phyloP scores from a whole-genome alignment of 2,888 invertebrate species.

The Plebejus melissa region DNA sequence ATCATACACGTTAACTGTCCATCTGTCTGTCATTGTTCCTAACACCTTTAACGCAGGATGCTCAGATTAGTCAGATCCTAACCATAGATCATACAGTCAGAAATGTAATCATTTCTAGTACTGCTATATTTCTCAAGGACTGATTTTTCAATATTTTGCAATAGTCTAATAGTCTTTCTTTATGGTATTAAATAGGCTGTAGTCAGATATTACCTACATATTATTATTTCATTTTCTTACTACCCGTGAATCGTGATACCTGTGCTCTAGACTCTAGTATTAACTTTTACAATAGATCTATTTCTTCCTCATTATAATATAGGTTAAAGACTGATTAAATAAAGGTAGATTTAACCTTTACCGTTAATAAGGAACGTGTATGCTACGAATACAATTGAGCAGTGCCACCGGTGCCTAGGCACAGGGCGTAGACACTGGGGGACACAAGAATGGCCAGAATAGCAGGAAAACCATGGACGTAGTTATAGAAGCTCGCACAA shows the following conservation, averaged over 20 bases:
- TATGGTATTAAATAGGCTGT: not conserved
- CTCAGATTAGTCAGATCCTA: conserved; percentile 10
- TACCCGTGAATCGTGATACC: no score
- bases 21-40: not conserved
- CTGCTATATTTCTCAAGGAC: not conserved
- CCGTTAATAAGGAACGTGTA: no score
- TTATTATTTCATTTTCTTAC: not conserved
- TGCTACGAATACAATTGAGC: not conserved
- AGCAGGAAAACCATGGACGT: no score
- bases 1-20: conserved; percentile 13
- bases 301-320: not conserved
- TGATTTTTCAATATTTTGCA: no score
- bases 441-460: no score
- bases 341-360: no score
- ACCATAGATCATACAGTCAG: not conserved
- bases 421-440: no score
- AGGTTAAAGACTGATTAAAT: not conserved
- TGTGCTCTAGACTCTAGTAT: not conserved
- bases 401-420: no score
- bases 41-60: not conserved
- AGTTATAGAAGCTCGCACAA: no score
- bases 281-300: not conserved
- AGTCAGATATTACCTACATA: no score
- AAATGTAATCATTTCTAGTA: not conserved
- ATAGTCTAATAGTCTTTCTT: no score